These are phyloP conservation scores for Cheilosia vernalis DNA, from an alignment of 2,888 invertebrate species.

Conservation along the genomic window DNA sequence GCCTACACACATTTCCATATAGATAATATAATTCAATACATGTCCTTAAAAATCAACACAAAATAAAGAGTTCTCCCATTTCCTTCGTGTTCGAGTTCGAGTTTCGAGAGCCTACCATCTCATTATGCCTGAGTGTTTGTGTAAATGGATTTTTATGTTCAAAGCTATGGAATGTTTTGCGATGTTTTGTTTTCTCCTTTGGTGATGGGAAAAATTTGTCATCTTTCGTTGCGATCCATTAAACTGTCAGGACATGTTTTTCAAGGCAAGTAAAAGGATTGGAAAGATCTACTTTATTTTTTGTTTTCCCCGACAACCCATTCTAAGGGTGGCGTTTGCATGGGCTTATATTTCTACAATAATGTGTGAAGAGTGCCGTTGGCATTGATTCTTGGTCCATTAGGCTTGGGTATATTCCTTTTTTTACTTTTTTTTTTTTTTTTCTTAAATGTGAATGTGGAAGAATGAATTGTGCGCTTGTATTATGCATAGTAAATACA, in stretches of 20 bases:
- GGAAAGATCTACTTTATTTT: constrained; percentile 31
- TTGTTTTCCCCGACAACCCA: constrained; percentile 5
- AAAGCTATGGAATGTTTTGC: constrained; percentile 13
- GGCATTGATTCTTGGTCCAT: constrained; percentile 61
- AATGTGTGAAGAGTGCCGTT: constrained; percentile 28
- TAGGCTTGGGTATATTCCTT: constrained; percentile 19
- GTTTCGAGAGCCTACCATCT: neutral
- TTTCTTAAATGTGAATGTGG: constrained; percentile 5
- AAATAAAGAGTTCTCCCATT: neutral
- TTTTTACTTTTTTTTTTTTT: constrained; percentile 18
- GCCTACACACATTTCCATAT: too few relatives aligned
- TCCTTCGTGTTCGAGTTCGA: neutral
- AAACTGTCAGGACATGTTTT: constrained; percentile 79
- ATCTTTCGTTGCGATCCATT: constrained; percentile 77
- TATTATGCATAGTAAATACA: constrained; percentile 30
- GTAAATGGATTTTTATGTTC: constrained; percentile 30
- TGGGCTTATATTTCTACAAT: neutral
- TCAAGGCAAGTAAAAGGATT: constrained; percentile 67
- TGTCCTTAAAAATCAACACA: neutral
- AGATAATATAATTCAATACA: neutral
- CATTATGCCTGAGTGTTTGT: constrained; percentile 14
- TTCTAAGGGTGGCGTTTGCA: constrained; percentile 22
- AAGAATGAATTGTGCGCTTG: constrained; percentile 10
- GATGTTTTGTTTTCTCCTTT: constrained; percentile 1
- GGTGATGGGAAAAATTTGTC: constrained; percentile 11